Evolutionary conservation across 2,113 vertebrate genomes (phyloP), one percentile per base, ranked within the genome.

Genomic region (Nansenia antarctica): DNA sequence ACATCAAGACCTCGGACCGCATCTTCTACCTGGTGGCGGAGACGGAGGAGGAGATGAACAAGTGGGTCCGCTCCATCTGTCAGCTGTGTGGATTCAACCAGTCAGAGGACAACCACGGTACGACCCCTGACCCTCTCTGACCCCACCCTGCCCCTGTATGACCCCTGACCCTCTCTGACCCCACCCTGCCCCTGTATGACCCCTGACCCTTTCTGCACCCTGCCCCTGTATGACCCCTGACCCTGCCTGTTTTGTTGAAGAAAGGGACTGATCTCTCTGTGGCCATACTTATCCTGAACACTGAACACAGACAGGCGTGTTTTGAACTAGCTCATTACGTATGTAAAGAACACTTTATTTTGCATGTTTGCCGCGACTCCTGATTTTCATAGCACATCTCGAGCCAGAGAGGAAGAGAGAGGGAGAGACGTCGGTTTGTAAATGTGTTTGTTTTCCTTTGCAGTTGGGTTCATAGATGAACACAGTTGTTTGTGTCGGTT

Each of bases 11-110:
- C 18, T 95, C 93, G 0, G 98, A 98, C 72, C 94, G 98, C 72
- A 99, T 96, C 74, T 99, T 99, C 80, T 99, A 99, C 78, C 93
- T 99, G 53, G 98, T 99, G 69, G 98, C 97, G 0, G 98, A 99
- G 85, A 98, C 96, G 0, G 96, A 99, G 78, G 97, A 98, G 1
- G 98, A 99, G 69, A 99, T 99, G 98, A 99, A 97, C 86, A 98
- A 97, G 79, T 99, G 98, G 98, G 98, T 99, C 29, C 95, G 96
- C 76, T 94, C 95, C 79, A 99, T 99, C 88, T 99, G 98, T 82
- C 97, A 98, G 86, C 96, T 99, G 72, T 99, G 98, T 24, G 98
- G 98, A 62, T 99, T 99, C 92, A 99, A 99, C 88, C 98, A 99
- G 83, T 96, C 97, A 0, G 96, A 98, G 42, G 95, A 98, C 73